Base-by-base conservation (phyloP, 2,113 vertebrate species). In the Nipponia nippon region DNA sequence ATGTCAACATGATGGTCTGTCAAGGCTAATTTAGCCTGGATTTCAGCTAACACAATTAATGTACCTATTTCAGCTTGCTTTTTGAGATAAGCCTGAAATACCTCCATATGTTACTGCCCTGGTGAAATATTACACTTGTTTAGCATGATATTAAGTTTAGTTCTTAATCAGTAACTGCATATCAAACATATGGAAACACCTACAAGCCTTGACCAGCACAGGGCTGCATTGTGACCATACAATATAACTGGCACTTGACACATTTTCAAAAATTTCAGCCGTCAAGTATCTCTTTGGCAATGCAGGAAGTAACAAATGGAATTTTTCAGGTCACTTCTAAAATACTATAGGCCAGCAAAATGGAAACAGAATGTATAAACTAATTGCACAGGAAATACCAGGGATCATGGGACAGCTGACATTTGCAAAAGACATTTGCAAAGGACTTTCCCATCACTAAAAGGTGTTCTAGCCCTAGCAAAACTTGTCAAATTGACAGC, bases 11-110 rank as follows among this genome's bases (percentile, higher is more conserved):
- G 44, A 52, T 53, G 34, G 32, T 83, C 53, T 89, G 46, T 86
- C 71, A 90, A 42, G 34, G 53, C 53, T 88, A 72, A 88, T 93
- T 95, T 83, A 73, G 46, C 40, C 36, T 78, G 49, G 17, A 71
- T 96, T 95, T 89, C 83, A 75, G 50, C 30, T 92, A 95, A 81
- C 36, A 81, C n/a, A 89, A 83, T 88, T 93, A 71, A 77, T 11
- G 8, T 71, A 91, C 22, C 38, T 87, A 23, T 81, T 7, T n/a
- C 58, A n/a, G 13, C 50, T 92, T 73, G 27, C 59, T 70, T 93
- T 93, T 58, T 82, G 79, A 88, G 63, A 72, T 72, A 82, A 93
- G 23, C 19, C 56, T 91, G 70, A 89, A 90, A 71, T 50, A 49
- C 10, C 50, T 83, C 59, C 7, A 0, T 81, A 58, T 62, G 55